phyloP scores from a whole-genome alignment of 92 coral and sea anemone genomes.

The Metridium senile region DNA sequence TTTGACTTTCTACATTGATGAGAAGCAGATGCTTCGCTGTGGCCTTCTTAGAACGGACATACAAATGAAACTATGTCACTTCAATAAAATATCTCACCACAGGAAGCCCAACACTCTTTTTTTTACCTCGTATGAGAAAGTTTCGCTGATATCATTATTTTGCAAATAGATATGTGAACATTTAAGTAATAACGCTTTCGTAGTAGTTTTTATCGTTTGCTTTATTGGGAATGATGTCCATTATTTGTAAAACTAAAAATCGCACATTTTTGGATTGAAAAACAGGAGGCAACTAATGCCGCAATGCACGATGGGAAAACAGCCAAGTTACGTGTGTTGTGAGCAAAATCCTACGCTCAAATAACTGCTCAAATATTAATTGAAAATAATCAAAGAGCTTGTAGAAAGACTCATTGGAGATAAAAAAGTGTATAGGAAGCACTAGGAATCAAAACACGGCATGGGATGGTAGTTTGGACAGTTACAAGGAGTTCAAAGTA shows the following conservation, averaged over 20 bases:
- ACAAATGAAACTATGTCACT: too few relatives aligned
- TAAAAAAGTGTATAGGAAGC: constrained; percentile 1
- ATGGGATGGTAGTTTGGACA: constrained; percentile 48
- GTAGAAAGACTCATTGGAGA: constrained; percentile 5
- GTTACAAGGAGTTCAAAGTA: constrained; percentile 14
- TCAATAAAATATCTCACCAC: not conserved
- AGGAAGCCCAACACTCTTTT: constrained; percentile 12
- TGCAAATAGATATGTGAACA: not conserved
- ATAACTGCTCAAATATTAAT: constrained; percentile 42
- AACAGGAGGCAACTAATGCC: not conserved
- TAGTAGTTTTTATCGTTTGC: not conserved
- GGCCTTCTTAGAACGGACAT: too few relatives aligned
- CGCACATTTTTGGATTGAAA: constrained; percentile 1
- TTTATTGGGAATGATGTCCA: not conserved
- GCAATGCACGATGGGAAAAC: constrained; percentile 35
- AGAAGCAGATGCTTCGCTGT: too few relatives aligned
- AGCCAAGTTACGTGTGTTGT: constrained; percentile 43
- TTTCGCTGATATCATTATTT: not conserved
- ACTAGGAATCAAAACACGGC: not conserved
- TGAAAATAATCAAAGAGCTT: constrained; percentile 33
- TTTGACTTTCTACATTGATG: too few relatives aligned
- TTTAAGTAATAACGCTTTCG: not conserved
- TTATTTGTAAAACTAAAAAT: not conserved
- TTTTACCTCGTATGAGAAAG: not conserved
- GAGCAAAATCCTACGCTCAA: constrained; percentile 34